phyloP scores from a whole-genome alignment of 2,888 invertebrate genomes.

The Ellobium chinense region DNA sequence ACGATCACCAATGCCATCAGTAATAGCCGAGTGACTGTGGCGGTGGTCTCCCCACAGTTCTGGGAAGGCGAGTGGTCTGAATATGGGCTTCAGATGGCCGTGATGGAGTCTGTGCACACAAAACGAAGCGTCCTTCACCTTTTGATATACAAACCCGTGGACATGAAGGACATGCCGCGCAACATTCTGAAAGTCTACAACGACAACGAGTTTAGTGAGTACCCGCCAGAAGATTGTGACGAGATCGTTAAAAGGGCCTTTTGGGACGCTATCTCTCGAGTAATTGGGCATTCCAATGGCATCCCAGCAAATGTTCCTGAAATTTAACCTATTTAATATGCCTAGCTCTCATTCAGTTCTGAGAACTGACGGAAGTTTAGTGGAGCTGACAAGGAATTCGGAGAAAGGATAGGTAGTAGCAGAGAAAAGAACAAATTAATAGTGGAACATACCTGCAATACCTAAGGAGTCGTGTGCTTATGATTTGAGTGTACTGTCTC shows the following conservation, averaged over 20 bases:
- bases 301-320: too few species aligned
- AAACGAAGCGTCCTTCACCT: slow-evolving; percentile 37
- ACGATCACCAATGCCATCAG: slow-evolving; percentile 32
- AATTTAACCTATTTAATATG: too few species aligned
- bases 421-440: too few species aligned
- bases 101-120: slow-evolving; percentile 21
- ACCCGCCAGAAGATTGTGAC: slow-evolving; percentile 1
- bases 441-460: too few species aligned
- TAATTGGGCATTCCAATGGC: slow-evolving; percentile 19
- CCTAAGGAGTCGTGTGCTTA: too few species aligned
- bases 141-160: slow-evolving; percentile 24
- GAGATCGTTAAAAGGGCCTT: slow-evolving; percentile 1
- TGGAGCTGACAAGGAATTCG: too few species aligned
- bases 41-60: slow-evolving; percentile 29
- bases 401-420: too few species aligned
- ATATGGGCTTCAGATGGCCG: slow-evolving; percentile 46
- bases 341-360: too few species aligned
- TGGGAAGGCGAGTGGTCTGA: slow-evolving; percentile 34
- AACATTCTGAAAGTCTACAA: slow-evolving; percentile 7
- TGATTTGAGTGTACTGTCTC: too few species aligned
- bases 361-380: too few species aligned
- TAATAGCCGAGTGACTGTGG: slow-evolving; percentile 29
- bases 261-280: slow-evolving; percentile 14
- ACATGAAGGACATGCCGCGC: background rate
- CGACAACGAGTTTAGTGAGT: slow-evolving; percentile 5